A percentile compares a stretch with the other conserved stretches of the same genome.
Evolutionary conservation across 2,113 vertebrate species (phyloP).

Genomic region (Odobenus rosmarus): DNA sequence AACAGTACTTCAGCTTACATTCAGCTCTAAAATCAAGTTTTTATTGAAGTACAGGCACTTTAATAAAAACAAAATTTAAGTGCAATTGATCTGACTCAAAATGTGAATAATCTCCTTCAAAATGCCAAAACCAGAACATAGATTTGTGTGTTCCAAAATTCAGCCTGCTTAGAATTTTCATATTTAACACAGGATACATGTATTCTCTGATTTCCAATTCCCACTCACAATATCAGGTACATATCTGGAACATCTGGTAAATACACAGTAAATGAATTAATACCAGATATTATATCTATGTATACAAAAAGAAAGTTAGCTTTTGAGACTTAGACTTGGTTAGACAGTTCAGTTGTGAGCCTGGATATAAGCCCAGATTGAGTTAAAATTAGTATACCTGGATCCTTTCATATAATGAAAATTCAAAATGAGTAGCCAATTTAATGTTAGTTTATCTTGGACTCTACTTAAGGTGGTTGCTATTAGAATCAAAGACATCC

Average conservation of each 20-base stretch:
- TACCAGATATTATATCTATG: background rate
- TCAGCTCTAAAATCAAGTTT: conserved; percentile 26
- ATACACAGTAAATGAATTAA: background rate
- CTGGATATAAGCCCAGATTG: background rate
- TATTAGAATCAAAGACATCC: background rate
- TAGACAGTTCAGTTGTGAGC: background rate
- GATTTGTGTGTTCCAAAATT: background rate
- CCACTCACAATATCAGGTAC: background rate
- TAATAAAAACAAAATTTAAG: conserved; percentile 47
- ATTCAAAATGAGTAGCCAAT: background rate
- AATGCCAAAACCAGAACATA: background rate
- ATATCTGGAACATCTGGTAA: background rate
- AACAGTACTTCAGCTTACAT: background rate
- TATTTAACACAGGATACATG: background rate
- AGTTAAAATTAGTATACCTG: background rate
- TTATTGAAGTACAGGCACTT: conserved; percentile 1
- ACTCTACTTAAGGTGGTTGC: background rate
- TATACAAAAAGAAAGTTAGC: background rate
- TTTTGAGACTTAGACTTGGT: background rate
- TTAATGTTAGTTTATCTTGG: conserved; percentile 9
- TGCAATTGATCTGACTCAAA: background rate
- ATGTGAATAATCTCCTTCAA: conserved; percentile 14
- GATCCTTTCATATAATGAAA: background rate
- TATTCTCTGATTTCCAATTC: background rate
- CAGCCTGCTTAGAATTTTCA: background rate